Conservation (phyloP, 1,140 invertebrate genomes). For the Liolophura sinensis region DNA sequence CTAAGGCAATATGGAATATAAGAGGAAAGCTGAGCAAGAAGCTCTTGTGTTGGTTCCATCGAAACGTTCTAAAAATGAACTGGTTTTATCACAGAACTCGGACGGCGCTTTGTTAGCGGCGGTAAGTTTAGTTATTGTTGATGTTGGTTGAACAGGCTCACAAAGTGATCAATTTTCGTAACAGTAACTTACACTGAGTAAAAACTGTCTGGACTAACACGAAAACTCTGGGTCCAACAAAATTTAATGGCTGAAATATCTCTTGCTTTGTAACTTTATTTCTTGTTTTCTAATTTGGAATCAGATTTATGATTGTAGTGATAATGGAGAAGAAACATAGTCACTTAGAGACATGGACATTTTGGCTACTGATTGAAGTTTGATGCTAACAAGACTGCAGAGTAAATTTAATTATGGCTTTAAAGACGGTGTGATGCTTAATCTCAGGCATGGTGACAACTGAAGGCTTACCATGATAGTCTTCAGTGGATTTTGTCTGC, state of each 20-base stretch:
- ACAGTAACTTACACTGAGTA: background rate
- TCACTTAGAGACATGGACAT: no score
- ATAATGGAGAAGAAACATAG: background rate
- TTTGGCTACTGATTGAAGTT: no score
- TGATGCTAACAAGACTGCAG: no score
- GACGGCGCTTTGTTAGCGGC: conserved; percentile 36
- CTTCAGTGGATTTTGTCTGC: no score
- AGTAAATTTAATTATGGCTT: no score
- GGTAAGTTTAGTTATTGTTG: conserved; percentile 23
- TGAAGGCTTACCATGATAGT: no score
- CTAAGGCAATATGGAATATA: conserved; percentile 40
- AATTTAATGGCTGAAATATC: background rate
- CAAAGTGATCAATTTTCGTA: background rate
- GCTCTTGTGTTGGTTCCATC: conserved; percentile 67
- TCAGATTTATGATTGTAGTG: no score
- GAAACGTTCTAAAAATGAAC: conserved; percentile 73
- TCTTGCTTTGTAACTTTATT: background rate
- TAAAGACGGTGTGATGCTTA: no score
- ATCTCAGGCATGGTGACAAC: no score
- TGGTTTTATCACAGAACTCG: conserved; percentile 57
- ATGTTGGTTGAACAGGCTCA: background rate
- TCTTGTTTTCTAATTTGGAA: background rate
- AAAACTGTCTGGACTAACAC: background rate
- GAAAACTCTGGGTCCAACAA: background rate
- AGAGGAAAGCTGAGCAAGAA: conserved; percentile 62